Conservation (phyloP, 2,888 invertebrate genomes). For the Xylocampa areola region DNA sequence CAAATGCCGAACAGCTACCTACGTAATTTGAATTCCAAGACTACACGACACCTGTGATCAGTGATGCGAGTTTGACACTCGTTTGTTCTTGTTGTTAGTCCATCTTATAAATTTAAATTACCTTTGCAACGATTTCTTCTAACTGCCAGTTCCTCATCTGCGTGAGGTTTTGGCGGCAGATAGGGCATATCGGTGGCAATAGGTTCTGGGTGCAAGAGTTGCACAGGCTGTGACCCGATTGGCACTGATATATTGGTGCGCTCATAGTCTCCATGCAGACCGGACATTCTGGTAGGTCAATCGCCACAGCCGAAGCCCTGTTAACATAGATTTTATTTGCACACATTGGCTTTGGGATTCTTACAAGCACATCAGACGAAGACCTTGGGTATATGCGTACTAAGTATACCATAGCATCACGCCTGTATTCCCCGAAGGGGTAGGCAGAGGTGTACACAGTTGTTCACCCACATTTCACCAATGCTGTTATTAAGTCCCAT, state of each 20-base stretch:
- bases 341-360: neutral
- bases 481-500: too few relatives aligned
- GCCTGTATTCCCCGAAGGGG: too few relatives aligned
- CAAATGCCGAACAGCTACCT: too few relatives aligned
- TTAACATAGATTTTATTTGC: neutral
- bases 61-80: too few relatives aligned
- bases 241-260: constrained; percentile 82
- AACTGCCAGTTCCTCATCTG: constrained; percentile 84
- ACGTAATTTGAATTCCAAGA: too few relatives aligned
- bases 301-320: constrained; percentile 56
- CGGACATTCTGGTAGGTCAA: constrained; percentile 82
- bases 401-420: too few relatives aligned
- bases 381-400: too few relatives aligned
- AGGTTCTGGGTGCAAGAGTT: constrained; percentile 73
- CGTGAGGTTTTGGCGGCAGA: constrained; percentile 82
- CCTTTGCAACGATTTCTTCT: constrained; percentile 79
- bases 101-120: constrained; percentile 50
- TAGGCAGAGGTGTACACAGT: too few relatives aligned
- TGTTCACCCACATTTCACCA: too few relatives aligned
- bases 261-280: constrained; percentile 81
- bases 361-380: too few relatives aligned
- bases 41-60: too few relatives aligned
- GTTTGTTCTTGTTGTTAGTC: too few relatives aligned
- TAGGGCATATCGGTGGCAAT: constrained; percentile 77
- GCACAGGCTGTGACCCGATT: constrained; percentile 84